Conservation (phyloP, 2,113 vertebrate genomes). For the Fulmarus glacialis region DNA sequence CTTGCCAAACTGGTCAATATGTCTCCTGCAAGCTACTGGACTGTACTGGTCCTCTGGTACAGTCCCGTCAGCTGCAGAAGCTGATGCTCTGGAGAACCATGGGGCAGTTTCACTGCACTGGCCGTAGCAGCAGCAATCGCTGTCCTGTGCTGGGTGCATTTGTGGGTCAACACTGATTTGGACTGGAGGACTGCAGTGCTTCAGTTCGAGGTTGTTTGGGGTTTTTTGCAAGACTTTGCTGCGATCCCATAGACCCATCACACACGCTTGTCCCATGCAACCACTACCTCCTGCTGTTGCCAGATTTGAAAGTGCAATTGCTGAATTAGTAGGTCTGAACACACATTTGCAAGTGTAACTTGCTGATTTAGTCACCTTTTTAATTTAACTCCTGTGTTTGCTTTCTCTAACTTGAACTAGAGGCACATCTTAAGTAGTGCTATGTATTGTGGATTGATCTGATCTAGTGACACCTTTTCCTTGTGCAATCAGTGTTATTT, state of each 20-base stretch:
- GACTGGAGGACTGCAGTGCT: background rate
- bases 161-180: background rate
- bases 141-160: accelerated
- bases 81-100: accelerated
- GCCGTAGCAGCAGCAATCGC: accelerated
- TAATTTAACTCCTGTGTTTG: background rate
- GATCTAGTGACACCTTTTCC: background rate
- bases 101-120: background rate
- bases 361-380: background rate
- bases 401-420: background rate
- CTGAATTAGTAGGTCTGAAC: background rate
- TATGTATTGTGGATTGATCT: background rate
- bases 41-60: accelerated
- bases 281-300: background rate
- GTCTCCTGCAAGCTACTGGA: background rate
- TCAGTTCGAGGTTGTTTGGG: background rate
- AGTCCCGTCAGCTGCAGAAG: background rate
- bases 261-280: accelerated
- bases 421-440: background rate
- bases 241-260: background rate
- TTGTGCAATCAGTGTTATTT: background rate
- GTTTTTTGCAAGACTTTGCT: background rate
- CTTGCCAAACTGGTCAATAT: background rate
- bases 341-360: background rate
- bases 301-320: background rate